These are phyloP conservation scores for Melipona bicolor DNA, from an alignment of 2,888 invertebrate species.

Conservation along the genomic window DNA sequence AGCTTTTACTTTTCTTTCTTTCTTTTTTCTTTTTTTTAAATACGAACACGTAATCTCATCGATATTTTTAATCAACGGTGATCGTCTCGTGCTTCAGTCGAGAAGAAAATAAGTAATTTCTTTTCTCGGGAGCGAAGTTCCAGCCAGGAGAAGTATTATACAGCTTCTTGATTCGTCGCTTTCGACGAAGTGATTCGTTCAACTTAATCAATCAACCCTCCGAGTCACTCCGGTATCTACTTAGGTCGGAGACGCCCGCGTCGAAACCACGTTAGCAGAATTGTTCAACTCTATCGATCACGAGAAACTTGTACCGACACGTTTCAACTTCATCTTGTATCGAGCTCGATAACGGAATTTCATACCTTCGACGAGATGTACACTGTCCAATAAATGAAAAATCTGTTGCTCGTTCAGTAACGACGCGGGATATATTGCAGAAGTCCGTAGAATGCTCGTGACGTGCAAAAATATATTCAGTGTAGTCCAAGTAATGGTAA, in stretches of 20 bases:
- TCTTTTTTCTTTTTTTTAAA: not conserved
- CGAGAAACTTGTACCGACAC: slow-evolving; percentile 36
- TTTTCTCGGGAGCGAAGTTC: not conserved
- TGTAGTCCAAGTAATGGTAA: too few relatives aligned
- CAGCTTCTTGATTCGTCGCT: slow-evolving; percentile 10
- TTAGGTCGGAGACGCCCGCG: slow-evolving; percentile 11
- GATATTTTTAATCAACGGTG: not conserved
- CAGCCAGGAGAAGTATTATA: not conserved
- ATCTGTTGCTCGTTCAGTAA: not conserved
- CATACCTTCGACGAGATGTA: slow-evolving; percentile 2
- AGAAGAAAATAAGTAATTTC: not conserved
- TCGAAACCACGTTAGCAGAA: slow-evolving; percentile 38
- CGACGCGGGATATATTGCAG: too few relatives aligned
- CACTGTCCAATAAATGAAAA: not conserved
- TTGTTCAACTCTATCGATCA: slow-evolving; percentile 44
- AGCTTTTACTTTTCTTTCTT: not conserved
- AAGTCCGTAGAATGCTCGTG: too few relatives aligned
- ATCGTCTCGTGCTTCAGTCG: not conserved
- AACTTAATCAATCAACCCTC: slow-evolving; percentile 33
- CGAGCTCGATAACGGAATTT: not conserved
- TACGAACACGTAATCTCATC: not conserved
- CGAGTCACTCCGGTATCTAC: slow-evolving; percentile 1
- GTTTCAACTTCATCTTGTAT: slow-evolving; percentile 14
- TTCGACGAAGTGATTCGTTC: slow-evolving; percentile 29
- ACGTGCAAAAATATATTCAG: too few relatives aligned